Evolutionary conservation across 2,797 vertebrate species (phyloP), one percentile per base, ranked within the genome.

Genomic region (Ctenosaura bakeri): DNA sequence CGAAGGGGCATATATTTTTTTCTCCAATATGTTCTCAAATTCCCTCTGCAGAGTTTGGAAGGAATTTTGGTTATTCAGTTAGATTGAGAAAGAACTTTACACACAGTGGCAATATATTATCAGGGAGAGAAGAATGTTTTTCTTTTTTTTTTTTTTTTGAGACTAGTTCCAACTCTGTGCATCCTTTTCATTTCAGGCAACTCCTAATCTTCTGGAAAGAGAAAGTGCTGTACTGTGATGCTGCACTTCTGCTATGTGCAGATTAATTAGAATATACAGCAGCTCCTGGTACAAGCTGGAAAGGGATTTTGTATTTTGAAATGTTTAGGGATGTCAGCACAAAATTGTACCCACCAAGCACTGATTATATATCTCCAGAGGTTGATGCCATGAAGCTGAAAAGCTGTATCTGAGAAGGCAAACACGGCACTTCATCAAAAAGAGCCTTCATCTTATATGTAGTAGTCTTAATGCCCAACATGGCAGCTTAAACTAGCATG

Each of bases 111-210:
- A 56, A 56, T 56, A 16, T 56, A 16, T 56, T 56, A 13, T 16
- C 56, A 56, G 16, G 56, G 42, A 46, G 42, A 46, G 95, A 99
- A 99, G 94, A 98, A 99, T 0, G 98, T 99, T 94, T 99, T 99
- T 94, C 98, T 98, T 85, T 99, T 96, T 99, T 99, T 94, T 98
- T 98, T 85, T 99, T 96, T 99, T 94, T 98, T 98, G 92, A 99
- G 98, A 35, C 98, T 99, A 50, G 98, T 98, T 95, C 98, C 99
- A 84, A 99, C 98, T 80, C 98, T 98, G 1, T 98, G 98, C 59
- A 97, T 96, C 90, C 98, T 98, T 0, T 97, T 97, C 99, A 99
- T 92, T 99, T 99, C 82, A 99, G 97, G 91, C 95, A 98, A 82
- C 99, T 98, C 86, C 86, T 98, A 98, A 93, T 99, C 98, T 29